Conservation (phyloP, 2,888 invertebrate genomes). For the Cyaniris semiargus region DNA sequence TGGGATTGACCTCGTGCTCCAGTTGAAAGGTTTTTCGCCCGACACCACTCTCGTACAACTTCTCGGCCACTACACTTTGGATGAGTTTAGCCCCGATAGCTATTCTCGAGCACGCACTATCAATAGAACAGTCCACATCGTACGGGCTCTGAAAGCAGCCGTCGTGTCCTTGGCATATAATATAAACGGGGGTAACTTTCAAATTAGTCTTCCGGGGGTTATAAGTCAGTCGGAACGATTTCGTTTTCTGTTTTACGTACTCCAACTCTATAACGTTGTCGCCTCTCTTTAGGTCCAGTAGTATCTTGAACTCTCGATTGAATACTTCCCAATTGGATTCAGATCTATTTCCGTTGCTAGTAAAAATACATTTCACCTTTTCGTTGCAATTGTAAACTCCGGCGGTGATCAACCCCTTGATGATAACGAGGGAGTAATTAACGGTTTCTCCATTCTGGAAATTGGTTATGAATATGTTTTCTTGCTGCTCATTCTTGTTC, state of each 20-base stretch:
- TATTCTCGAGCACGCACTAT: constrained; percentile 88
- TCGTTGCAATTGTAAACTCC: constrained; percentile 67
- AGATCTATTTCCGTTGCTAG: constrained; percentile 61
- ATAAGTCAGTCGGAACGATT: constrained; percentile 77
- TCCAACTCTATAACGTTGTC: constrained; percentile 82
- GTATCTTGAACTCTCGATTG: constrained; percentile 85
- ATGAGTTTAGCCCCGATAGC: constrained; percentile 88
- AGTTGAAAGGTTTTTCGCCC: constrained; percentile 90
- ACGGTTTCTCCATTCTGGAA: constrained; percentile 82
- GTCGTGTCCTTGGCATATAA: constrained; percentile 89
- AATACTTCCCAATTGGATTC: constrained; percentile 82
- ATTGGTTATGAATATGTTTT: constrained; percentile 78
- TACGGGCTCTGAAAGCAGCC: constrained; percentile 87
- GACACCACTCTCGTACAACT: constrained; percentile 88
- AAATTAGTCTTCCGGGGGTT: constrained; percentile 80
- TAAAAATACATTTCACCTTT: constrained; percentile 66
- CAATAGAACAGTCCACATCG: constrained; percentile 82
- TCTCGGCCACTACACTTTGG: constrained; percentile 93
- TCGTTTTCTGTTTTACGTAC: constrained; percentile 71
- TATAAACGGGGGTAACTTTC: constrained; percentile 89
- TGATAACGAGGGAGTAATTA: constrained; percentile 81
- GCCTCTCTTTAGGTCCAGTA: constrained; percentile 83
- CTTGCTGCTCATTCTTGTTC: constrained; percentile 68
- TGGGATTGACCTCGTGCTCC: constrained; percentile 82
- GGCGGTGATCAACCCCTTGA: constrained; percentile 81